Evolutionary conservation across 2,888 invertebrate species (phyloP).

Genomic region (Hydrotaea cyrtoneurina): DNA sequence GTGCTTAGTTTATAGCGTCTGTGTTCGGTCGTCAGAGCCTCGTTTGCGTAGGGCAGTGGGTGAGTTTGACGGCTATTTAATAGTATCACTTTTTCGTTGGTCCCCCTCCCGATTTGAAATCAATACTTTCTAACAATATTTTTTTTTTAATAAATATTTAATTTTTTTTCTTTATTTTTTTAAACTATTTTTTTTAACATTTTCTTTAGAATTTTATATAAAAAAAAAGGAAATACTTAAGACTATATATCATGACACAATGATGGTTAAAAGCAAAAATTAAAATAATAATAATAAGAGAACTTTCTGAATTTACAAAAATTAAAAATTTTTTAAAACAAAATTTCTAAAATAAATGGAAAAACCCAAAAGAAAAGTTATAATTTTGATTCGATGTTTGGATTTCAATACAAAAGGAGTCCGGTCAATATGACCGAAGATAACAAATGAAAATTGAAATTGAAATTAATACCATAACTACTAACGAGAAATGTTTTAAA

Average conservation of each 20-base stretch:
- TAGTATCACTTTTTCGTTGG: no score
- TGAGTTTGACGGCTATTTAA: no score
- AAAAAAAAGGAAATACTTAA: conserved; percentile 47
- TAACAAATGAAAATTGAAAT: conserved; percentile 34
- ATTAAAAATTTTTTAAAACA: conserved; percentile 30
- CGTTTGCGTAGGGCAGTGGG: no score
- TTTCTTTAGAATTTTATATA: conserved; percentile 39
- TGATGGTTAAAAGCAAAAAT: conserved; percentile 19
- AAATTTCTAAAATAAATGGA: conserved; percentile 38
- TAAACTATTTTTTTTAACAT: conserved; percentile 12
- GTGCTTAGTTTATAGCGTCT: no score
- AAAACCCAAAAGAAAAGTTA: conserved; percentile 24
- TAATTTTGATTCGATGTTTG: conserved; percentile 25
- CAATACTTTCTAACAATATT: background rate
- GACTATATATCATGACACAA: conserved; percentile 53
- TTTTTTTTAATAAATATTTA: conserved; percentile 49
- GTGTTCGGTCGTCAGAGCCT: no score
- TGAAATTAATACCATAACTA: no score
- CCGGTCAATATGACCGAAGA: conserved; percentile 77
- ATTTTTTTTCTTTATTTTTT: conserved; percentile 25
- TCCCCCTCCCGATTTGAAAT: no score
- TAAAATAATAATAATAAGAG: conserved; percentile 5
- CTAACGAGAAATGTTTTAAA: no score
- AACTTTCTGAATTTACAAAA: background rate
- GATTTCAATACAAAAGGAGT: conserved; percentile 38